Conservation (phyloP, 2,888 invertebrate genomes). For the Drosophila mercatorum region DNA sequence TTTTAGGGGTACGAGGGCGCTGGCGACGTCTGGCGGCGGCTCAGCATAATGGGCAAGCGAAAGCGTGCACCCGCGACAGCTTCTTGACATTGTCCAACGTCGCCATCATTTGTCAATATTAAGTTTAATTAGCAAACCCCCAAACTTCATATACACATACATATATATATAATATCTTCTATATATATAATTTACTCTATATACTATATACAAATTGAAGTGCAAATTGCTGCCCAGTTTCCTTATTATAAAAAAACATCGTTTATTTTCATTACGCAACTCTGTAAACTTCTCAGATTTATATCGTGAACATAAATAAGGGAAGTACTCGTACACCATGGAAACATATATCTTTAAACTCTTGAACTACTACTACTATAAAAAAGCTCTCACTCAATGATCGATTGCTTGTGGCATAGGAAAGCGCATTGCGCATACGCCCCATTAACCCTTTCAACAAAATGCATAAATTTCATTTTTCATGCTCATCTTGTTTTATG, state of each 20-base stretch:
- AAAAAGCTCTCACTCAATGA: conserved; percentile 25
- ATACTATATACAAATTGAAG: conserved; percentile 38
- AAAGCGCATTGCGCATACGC: conserved; percentile 40
- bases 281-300: conserved; percentile 47
- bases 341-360: conserved; percentile 5
- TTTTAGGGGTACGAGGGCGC: conserved; percentile 13
- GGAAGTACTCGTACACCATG: neutral
- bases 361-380: neutral
- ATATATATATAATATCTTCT: conserved; percentile 5
- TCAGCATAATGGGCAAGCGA: conserved; percentile 36
- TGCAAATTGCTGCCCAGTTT: conserved; percentile 42
- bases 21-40: neutral
- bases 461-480: conserved; percentile 62
- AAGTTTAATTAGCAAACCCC: conserved; percentile 77
- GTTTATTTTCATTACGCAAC: conserved; percentile 59
- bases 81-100: conserved; percentile 70
- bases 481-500: conserved; percentile 41
- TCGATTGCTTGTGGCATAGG: conserved; percentile 50
- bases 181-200: conserved; percentile 5
- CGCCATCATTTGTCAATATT: conserved; percentile 80
- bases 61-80: conserved; percentile 22
- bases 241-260: conserved; percentile 41
- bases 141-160: conserved; percentile 5
- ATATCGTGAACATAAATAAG: conserved; percentile 17
- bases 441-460: conserved; percentile 66